phyloP scores from a whole-genome alignment of 2,797 vertebrate species.

The Buphagus erythrorhynchus region DNA sequence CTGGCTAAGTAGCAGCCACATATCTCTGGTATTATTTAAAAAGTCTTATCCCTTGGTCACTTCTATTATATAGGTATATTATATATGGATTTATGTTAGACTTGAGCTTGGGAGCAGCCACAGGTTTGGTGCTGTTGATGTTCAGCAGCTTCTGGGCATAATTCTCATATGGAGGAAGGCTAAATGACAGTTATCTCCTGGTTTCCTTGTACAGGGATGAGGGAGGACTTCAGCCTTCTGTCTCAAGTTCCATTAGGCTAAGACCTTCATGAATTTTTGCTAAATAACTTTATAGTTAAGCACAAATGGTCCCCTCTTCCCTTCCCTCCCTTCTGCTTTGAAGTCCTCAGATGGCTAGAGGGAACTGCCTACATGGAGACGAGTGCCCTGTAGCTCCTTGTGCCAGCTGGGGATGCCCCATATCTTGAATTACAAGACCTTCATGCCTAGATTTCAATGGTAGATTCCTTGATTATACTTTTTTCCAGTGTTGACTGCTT shows the following conservation, averaged over 20 bases:
- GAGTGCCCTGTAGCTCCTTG: background rate
- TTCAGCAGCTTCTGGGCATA: background rate
- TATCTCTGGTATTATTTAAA: background rate
- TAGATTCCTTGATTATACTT: background rate
- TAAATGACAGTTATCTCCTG: background rate
- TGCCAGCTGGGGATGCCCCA: background rate
- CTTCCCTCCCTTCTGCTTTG: background rate
- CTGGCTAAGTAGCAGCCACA: background rate
- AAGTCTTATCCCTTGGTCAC: background rate
- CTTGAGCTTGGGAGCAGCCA: background rate
- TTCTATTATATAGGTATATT: background rate
- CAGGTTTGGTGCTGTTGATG: background rate
- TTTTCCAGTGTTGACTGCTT: background rate
- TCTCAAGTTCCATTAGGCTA: background rate
- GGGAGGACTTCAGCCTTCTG: background rate
- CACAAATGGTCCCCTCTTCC: background rate
- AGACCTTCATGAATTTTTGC: background rate
- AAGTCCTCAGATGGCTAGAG: background rate
- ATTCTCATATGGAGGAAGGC: fast-evolving
- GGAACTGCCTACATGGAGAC: background rate
- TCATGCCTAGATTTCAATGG: fast-evolving
- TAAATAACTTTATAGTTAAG: background rate
- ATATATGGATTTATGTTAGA: background rate
- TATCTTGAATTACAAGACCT: background rate
- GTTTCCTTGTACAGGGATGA: background rate